Evolutionary conservation across 23 tunicate species (phyloP), one percentile per base, ranked within the genome.

Genomic region (Ciona savignyi): DNA sequence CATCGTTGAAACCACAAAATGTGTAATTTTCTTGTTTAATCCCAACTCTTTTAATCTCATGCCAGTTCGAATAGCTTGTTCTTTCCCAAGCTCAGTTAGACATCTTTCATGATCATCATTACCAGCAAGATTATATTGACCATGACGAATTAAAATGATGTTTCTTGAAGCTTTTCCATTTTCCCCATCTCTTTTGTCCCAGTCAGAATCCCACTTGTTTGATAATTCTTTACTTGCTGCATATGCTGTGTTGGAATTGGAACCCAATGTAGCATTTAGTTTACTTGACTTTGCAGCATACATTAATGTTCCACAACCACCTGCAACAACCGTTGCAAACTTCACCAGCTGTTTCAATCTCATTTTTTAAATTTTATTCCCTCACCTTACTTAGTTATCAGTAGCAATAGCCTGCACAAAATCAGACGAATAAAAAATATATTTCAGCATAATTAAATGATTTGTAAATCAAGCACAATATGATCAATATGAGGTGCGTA

Each of bases 401-500:
- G n/a, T n/a, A n/a, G n/a, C n/a, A n/a, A 42, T 6, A 42, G 15
- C 56, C 56, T 42, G 56, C 56, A 42, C 56, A 42, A 42, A 6
- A 42, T n/a, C n/a, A n/a, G n/a, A n/a, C n/a, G n/a, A n/a, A n/a
- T 6, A 42, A 42, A 9, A 42, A 42, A 42, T 42, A 42, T 9
- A 15, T 15, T 42, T 9, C 56, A 42, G 15, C 56, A 6, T 42
- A 42, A 15, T 6, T 15, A 9, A 42, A 42, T 15, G 15, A 15
- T 42, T 42, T 42, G 56, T 42, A 42, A 42, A 42, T 42, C 97
- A 19, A 85, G 2, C 25, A 91, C 97, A 15, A 91, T 27, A 77
- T 91, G 97, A 33, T 91, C 97, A 34, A 91, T 68, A 28, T 76
- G 91, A 3, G 97, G 97, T 0, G 97, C 97, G 72, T 91, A 91